A percentile compares a stretch with the other conserved stretches of the same genome.
phyloP scores from a whole-genome alignment of 2,797 vertebrate genomes.

The Phalanger gymnotis region DNA sequence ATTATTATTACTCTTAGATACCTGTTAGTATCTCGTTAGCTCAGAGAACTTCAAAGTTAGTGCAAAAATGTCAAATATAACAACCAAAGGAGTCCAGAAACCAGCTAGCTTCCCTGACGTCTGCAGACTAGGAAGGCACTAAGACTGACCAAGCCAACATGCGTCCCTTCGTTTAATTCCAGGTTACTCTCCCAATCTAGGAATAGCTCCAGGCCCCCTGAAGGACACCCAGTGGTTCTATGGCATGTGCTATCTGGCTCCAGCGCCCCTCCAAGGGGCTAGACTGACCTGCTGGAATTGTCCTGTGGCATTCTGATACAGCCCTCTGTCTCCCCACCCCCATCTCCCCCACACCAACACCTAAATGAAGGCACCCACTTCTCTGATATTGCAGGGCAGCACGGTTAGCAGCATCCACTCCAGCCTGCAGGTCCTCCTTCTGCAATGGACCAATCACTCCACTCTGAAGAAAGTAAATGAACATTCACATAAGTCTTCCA shows the following conservation, averaged over 20 bases:
- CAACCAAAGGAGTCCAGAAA: not conserved
- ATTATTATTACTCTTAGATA: not conserved
- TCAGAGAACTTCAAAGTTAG: not conserved
- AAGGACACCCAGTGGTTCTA: not conserved
- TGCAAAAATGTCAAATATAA: not conserved
- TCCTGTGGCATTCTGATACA: not conserved
- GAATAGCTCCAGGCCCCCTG: not conserved
- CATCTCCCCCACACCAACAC: not conserved
- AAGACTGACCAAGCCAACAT: too few species aligned
- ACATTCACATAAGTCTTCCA: not conserved
- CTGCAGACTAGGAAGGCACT: not conserved
- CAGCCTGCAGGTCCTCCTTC: slow-evolving; percentile 94
- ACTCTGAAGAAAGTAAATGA: slow-evolving; percentile 78
- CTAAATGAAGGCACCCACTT: slow-evolving; percentile 83
- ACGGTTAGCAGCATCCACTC: slow-evolving; percentile 91
- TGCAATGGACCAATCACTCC: slow-evolving; percentile 88
- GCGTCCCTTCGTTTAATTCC: not conserved
- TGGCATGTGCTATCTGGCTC: not conserved
- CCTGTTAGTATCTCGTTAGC: not conserved
- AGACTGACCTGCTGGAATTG: too few species aligned
- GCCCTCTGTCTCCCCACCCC: not conserved
- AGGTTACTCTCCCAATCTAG: not conserved
- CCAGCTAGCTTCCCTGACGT: not conserved
- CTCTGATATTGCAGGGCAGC: slow-evolving; percentile 89
- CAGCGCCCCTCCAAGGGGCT: not conserved